phyloP scores from a whole-genome alignment of 2,888 invertebrate species.

The Andricus quercusramuli region DNA sequence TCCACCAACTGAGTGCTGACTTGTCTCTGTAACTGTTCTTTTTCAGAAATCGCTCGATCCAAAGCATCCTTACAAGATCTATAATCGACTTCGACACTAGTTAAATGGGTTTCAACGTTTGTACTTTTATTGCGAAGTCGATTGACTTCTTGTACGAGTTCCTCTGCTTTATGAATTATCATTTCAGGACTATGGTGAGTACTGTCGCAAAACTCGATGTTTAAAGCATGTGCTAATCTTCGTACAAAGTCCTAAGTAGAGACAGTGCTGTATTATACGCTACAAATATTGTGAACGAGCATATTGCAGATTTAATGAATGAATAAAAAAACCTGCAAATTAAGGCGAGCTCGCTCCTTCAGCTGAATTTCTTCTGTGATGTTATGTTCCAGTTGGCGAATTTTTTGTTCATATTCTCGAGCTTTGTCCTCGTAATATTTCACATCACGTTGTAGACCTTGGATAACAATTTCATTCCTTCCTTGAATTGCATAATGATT shows the following conservation, averaged over 20 bases:
- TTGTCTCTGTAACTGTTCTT: slow-evolving; percentile 88
- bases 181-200: slow-evolving; percentile 83
- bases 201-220: slow-evolving; percentile 85
- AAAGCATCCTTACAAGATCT: slow-evolving; percentile 84
- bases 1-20: slow-evolving; percentile 86
- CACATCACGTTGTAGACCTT: slow-evolving; percentile 87
- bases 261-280: not conserved
- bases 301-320: not conserved
- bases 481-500: slow-evolving; percentile 83
- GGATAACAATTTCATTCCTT: slow-evolving; percentile 85
- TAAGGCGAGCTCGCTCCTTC: slow-evolving; percentile 84
- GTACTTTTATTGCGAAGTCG: slow-evolving; percentile 82
- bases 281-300: not conserved
- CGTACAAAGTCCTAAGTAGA: slow-evolving; percentile 83
- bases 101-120: slow-evolving; percentile 78
- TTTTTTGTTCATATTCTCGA: slow-evolving; percentile 87
- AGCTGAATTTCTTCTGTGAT: slow-evolving; percentile 87
- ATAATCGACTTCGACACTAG: slow-evolving; percentile 83
- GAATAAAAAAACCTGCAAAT: slow-evolving; percentile 64
- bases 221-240: slow-evolving; percentile 86
- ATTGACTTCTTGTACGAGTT: slow-evolving; percentile 87
- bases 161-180: slow-evolving; percentile 88
- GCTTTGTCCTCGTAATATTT: slow-evolving; percentile 87
- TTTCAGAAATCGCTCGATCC: slow-evolving; percentile 84
- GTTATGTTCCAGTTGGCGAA: slow-evolving; percentile 86